Evolutionary conservation across 35 echinoderm and acorn worm species (phyloP), one percentile per base, ranked within the genome.

Genomic region (Ophioderma brevispina): DNA sequence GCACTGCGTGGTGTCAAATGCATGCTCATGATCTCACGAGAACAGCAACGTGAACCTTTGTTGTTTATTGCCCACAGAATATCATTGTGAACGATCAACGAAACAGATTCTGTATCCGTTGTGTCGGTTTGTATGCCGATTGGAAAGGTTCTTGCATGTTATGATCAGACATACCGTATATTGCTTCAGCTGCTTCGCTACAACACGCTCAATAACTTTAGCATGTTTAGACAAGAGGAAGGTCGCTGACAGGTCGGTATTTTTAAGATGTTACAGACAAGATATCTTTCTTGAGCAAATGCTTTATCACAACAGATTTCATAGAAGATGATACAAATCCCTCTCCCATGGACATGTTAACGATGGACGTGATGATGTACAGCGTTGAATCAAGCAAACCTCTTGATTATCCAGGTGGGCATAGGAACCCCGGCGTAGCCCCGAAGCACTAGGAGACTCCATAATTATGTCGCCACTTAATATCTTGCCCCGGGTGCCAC

Each of bases 1-100:
- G 50, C 21, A 94, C 34, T n/a, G 42, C 28, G n/a, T 94, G 82
- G 92, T 75, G 76, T 94, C 87, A 90, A 94, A 94, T 1, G 92
- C 92, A 32, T 80, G 42, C 55, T 77, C 32, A 82, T n/a, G 87
- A 64, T 94, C 92, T 55, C 85, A 37, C 52, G 55, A 36, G 32
- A 93, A 46, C 40, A 88, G 38, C 43, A 92, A 75, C 31, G 80
- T 36, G 0, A 83, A 52, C 46, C 46, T 52, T 52, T 8, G 21
- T 52, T 52, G 8, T 52, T 21, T 21, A 78, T 32, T 11, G 76
- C 76, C 17, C 85, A 76, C 10, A 14, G 25, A 21, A 52, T 52
- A 21, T 92, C 85, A 88, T 88, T 92, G 8, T 78, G 31, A 17
- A 92, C 41, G 33, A 15, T 39, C 32, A 88, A 18, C 0, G 88